Evolutionary conservation across 2,888 invertebrate species (phyloP).

Genomic region (Agonopterix heracliana): DNA sequence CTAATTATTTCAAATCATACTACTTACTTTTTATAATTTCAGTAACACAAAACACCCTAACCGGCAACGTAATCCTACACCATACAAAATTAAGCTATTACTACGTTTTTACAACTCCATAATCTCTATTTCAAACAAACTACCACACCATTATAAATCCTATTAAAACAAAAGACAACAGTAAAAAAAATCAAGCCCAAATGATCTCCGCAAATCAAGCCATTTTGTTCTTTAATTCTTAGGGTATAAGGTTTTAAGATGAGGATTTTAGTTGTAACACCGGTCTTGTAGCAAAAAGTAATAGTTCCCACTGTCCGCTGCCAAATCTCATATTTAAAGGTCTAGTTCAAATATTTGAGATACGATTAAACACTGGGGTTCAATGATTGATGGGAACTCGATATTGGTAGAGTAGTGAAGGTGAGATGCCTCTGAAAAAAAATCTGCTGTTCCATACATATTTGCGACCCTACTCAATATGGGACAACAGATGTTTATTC

Average conservation of each 20-base stretch:
- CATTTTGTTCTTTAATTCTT: too few relatives aligned
- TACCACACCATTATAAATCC: constrained; percentile 6
- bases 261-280: background rate
- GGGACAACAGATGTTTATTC: too few relatives aligned
- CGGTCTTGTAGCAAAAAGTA: constrained; percentile 23
- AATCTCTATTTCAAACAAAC: constrained; percentile 11
- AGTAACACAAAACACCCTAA: too few relatives aligned
- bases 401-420: constrained; percentile 38
- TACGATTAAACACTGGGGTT: constrained; percentile 50
- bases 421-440: constrained; percentile 10
- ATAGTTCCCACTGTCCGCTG: constrained; percentile 31
- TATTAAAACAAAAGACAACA: constrained; percentile 15
- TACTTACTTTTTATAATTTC: too few relatives aligned
- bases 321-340: constrained; percentile 53
- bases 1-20: too few relatives aligned
- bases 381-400: constrained; percentile 61
- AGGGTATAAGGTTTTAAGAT: too few relatives aligned
- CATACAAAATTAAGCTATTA: constrained; percentile 4
- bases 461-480: too few relatives aligned
- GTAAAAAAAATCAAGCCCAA: background rate
- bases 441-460: too few relatives aligned
- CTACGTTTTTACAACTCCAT: constrained; percentile 1
- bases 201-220: too few relatives aligned
- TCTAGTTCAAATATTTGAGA: constrained; percentile 58
- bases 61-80: constrained; percentile 1